These are phyloP conservation scores for Platygyra sinensis DNA, from an alignment of 64 coral and sea anemone species.

Conservation along the genomic window DNA sequence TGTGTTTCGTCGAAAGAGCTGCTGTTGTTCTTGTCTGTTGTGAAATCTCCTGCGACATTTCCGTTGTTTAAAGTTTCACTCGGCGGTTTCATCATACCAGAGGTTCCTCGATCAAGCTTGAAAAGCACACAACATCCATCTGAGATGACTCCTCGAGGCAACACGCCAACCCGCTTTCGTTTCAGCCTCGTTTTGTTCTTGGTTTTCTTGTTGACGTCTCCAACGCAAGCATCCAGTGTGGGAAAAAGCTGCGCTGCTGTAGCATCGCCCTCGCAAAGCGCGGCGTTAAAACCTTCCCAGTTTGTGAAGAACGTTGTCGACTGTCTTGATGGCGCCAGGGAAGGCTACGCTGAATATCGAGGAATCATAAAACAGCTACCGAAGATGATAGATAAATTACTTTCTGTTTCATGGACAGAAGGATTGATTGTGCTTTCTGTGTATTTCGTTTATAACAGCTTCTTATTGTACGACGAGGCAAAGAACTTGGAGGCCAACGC, in stretches of 20 bases:
- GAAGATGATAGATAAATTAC: not conserved
- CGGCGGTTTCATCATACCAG: not conserved
- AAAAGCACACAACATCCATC: not conserved
- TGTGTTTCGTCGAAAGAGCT: not conserved
- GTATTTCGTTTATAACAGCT: not conserved
- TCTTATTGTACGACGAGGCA: not conserved
- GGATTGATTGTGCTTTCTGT: not conserved
- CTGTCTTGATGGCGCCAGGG: not conserved
- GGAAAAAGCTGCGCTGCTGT: not conserved
- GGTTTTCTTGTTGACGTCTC: not conserved
- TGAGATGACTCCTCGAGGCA: not conserved
- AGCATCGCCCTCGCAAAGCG: not conserved
- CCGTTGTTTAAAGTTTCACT: not conserved
- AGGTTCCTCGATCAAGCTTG: not conserved
- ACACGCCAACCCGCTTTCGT: not conserved
- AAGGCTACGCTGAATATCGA: not conserved
- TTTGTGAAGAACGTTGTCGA: not conserved
- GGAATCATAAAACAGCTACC: not conserved
- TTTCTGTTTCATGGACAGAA: not conserved
- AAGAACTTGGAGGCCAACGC: not conserved
- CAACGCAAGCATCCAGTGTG: not conserved
- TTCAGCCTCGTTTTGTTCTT: not conserved
- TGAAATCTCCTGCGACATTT: not conserved
- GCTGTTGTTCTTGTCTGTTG: not conserved
- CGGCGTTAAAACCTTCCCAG: not conserved